Evolutionary conservation across 2,888 invertebrate genomes (phyloP), one percentile per base, ranked within the genome.

Genomic region (Caenorhabditis sp.): DNA sequence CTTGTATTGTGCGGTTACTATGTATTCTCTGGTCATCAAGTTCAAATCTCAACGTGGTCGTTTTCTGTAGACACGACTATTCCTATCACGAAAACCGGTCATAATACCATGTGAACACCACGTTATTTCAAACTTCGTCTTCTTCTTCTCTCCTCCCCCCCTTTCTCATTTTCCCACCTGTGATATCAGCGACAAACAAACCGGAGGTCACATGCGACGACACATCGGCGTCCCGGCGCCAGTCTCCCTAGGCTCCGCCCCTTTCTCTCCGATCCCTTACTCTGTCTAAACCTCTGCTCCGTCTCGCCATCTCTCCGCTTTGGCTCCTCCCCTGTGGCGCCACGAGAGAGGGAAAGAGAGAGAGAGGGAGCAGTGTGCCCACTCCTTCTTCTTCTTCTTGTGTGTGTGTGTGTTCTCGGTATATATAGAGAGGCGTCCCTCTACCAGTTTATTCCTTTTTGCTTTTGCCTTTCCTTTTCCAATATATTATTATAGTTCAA

Each of bases 131-230:
- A 53, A 66, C 66, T 27, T n/a, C 39, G 30, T 56, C 35, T 15
- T 35, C 27, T 30, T 37, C 48, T 45, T 20, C 22, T 37, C 35
- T 15, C 20, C 32, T 15, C 11, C 52, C 26, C 27, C 66, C 37
- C 48, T 22, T 43, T 30, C 22, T 35, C 30, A 20, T 53, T 46
- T 56, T 56, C 55, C 43, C 56, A 56, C 63, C 46, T 58, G 58
- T 63, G 43, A 50, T 53, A 52, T 74, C 56, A 53, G 59, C 58
- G 43, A 55, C 73, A 73, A 72, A 72, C 62, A 56, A 75, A 70
- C 70, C 70, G 63, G 75, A 75, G 75, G 70, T 70, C 75, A 70
- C 70, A 75, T 74, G 74, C 59, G 62, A 46, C 59, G n/a, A n/a
- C n/a, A n/a, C n/a, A n/a, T n/a, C n/a, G 27, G 53, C 45, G 48